Percentiles rank a stretch among this genome's conserved stretches.
phyloP scores from a whole-genome alignment of 2,113 vertebrate species.

The Delphinus delphis region DNA sequence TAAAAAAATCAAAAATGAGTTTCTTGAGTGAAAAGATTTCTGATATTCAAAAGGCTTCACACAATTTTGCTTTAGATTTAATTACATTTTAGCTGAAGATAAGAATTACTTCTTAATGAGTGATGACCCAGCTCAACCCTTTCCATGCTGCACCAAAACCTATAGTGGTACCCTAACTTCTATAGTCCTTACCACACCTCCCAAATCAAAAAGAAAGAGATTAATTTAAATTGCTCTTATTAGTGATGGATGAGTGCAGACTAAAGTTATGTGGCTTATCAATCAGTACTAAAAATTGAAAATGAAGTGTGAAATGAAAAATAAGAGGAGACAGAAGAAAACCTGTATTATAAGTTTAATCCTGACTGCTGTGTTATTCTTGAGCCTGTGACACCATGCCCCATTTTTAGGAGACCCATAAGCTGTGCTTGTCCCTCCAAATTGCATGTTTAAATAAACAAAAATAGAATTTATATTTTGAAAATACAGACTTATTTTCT shows the following conservation, averaged over 20 bases:
- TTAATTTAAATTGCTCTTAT: conserved; percentile 2
- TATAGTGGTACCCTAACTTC: neutral
- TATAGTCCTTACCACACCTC: neutral
- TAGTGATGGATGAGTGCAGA: neutral
- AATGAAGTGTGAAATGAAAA: conserved; percentile 33
- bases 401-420: neutral
- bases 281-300: neutral
- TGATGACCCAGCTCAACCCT: neutral
- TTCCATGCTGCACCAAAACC: neutral
- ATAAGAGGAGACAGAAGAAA: neutral
- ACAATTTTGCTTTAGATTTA: neutral
- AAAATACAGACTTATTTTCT: neutral
- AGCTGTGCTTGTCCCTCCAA: neutral
- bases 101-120: neutral
- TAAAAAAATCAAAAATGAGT: neutral
- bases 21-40: neutral
- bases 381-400: neutral
- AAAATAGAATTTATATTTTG: neutral
- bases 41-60: neutral
- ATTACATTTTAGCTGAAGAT: neutral
- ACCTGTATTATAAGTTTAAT: neutral
- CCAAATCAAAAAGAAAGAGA: neutral
- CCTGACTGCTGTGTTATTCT: neutral
- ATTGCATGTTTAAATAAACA: neutral
- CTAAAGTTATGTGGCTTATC: conserved; percentile 7